Base-by-base conservation (phyloP, 2,113 vertebrate species). In the Ursus arctos region DNA sequence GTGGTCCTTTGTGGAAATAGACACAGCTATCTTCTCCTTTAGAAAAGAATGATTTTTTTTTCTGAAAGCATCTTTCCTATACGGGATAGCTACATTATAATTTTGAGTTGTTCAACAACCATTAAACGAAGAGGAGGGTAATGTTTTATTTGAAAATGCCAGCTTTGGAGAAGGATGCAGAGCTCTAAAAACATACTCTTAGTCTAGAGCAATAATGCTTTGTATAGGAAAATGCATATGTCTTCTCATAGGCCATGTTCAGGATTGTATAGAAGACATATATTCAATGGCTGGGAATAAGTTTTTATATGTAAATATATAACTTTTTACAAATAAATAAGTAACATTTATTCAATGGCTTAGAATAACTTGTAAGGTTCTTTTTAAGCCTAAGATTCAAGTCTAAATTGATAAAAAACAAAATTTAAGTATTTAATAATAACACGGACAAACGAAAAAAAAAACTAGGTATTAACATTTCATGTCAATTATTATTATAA, bases 361-460 rank as follows among this genome's bases (percentile, higher is more conserved):
- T 33, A 2, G 67, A 36, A 69, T 69, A 69, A 9, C 8, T 19
- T 57, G 24, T 82, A 67, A 83, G 7, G 16, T 82, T 67, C 8
- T 12, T 40, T 72, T 82, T 55, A 65, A 88, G 51, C 18, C 65
- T 81, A 79, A 82, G 8, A 81, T 53, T 92, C 6, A 69, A 85
- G 36, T 92, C 28, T 88, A 47, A 82, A 47, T 77, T 88, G 36
- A 91, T 59, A 79, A 79, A 95, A 81, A 81, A 18, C 1, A 83
- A 94, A 88, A 69, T 59, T 74, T 95, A 85, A 22, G 43, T 83
- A 61, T 28, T 88, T 97, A 53, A 55, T 67, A 55, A 91, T 51
- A 88, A 33, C 2, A 55, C 61, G 18, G 43, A 72, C 65, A 94
- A 74, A n/a, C 40, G 19, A 85, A 53, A 85, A 93, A 91, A 91